phyloP scores from a whole-genome alignment of 2,888 invertebrate species.

The Drosophila formosana region DNA sequence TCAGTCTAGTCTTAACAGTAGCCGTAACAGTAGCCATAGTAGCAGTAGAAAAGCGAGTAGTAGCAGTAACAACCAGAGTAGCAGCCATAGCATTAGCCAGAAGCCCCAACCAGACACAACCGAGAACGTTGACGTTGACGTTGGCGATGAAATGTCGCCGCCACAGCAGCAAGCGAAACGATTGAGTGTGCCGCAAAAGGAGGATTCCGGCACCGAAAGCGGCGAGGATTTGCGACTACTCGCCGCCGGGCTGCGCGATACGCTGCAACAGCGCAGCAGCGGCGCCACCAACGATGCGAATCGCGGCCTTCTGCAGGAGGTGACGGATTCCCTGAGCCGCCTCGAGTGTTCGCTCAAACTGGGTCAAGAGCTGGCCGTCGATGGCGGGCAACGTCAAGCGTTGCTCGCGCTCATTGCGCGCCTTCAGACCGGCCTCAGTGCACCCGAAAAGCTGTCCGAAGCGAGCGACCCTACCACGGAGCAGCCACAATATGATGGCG shows the following conservation, averaged over 20 bases:
- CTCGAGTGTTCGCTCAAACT: conserved; percentile 90
- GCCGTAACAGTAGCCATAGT: conserved; percentile 41
- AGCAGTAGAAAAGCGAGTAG: conserved; percentile 6
- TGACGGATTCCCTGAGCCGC: conserved; percentile 91
- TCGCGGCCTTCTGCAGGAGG: conserved; percentile 88
- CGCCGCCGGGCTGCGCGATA: conserved; percentile 86
- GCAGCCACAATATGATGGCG: not conserved
- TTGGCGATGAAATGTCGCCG: conserved; percentile 27
- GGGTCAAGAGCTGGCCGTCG: conserved; percentile 85
- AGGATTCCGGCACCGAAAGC: conserved; percentile 89
- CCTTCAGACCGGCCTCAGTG: conserved; percentile 87
- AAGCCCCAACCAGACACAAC: conserved; percentile 49
- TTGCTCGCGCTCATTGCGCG: conserved; percentile 90
- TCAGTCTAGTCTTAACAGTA: conserved; percentile 45
- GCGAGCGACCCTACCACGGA: not conserved
- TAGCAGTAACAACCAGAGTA: conserved; percentile 31
- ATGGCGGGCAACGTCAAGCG: conserved; percentile 87
- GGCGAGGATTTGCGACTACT: conserved; percentile 89
- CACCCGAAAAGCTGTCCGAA: conserved; percentile 77
- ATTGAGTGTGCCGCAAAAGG: conserved; percentile 85
- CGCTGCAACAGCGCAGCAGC: conserved; percentile 85
- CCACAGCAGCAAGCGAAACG: conserved; percentile 61
- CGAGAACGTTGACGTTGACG: not conserved
- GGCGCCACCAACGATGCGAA: conserved; percentile 86
- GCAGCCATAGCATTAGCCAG: conserved; percentile 51